Percentiles rank a stretch among this genome's conserved stretches.
These are phyloP conservation scores for Leptobrachium leishanense DNA, from an alignment of 2,113 vertebrate genomes.

Conservation along the genomic window DNA sequence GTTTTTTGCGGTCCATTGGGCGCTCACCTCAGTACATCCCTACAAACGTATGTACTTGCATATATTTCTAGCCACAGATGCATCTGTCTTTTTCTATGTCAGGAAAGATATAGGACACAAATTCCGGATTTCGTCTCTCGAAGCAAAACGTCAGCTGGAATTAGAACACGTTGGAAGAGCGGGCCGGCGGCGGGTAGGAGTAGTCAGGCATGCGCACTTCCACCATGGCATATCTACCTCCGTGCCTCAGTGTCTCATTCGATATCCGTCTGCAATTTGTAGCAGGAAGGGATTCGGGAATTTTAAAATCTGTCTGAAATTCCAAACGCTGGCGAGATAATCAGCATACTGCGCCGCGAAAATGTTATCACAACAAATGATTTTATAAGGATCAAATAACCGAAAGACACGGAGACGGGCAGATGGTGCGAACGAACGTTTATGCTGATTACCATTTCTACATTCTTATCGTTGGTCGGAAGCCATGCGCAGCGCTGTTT, in stretches of 20 bases:
- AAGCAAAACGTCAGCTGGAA: constrained; percentile 40
- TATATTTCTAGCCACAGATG: not conserved
- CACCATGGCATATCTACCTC: not conserved
- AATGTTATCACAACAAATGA: constrained; percentile 49
- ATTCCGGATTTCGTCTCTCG: constrained; percentile 12
- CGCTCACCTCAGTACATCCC: not conserved
- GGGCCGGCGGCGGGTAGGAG: not conserved
- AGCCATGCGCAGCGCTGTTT: not conserved
- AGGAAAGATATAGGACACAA: constrained; percentile 4
- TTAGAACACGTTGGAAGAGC: constrained; percentile 9
- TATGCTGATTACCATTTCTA: constrained; percentile 21
- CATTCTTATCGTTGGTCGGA: constrained; percentile 24
- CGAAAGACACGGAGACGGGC: constrained; percentile 34
- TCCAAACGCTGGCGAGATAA: not conserved
- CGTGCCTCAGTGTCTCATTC: not conserved
- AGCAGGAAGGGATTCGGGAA: not conserved
- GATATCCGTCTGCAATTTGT: not conserved
- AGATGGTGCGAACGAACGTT: constrained; percentile 37
- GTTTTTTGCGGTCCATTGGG: constrained; percentile 1
- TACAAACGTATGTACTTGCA: not conserved
- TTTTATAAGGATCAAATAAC: constrained; percentile 34
- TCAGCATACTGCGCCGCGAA: constrained; percentile 30
- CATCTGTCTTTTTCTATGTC: constrained; percentile 22
- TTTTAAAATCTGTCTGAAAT: not conserved
- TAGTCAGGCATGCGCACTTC: not conserved